Percentiles rank a stretch among this genome's conserved stretches.
Evolutionary conservation across 2,888 invertebrate genomes (phyloP).

Genomic region (Steromphala cineraria): DNA sequence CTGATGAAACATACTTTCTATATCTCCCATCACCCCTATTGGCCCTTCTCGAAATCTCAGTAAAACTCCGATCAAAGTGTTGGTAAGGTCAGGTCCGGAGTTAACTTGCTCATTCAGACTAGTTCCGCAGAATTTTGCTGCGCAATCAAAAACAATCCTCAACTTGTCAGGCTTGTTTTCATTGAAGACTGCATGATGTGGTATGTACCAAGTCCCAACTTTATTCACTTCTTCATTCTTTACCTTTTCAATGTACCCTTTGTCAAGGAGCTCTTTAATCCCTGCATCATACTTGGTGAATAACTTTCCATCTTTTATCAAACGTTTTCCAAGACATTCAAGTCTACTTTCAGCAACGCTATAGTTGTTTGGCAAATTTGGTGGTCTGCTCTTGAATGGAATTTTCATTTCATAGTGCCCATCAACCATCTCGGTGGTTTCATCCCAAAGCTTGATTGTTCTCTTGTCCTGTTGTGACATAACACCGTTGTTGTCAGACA

Average conservation of each 20-base stretch:
- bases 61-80: slow-evolving; percentile 33
- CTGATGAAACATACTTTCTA: slow-evolving; percentile 37
- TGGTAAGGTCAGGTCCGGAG: slow-evolving; percentile 33
- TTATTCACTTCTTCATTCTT: background rate
- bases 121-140: slow-evolving; percentile 24
- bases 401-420: slow-evolving; percentile 25
- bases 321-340: background rate
- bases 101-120: slow-evolving; percentile 34
- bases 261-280: slow-evolving; percentile 26
- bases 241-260: slow-evolving; percentile 29
- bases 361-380: slow-evolving; percentile 6
- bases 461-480: slow-evolving; percentile 82
- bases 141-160: slow-evolving; percentile 39
- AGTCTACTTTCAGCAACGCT: background rate
- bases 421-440: background rate
- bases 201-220: slow-evolving; percentile 16
- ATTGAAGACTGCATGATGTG: slow-evolving; percentile 16
- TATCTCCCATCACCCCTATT: slow-evolving; percentile 34
- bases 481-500: slow-evolving; percentile 87
- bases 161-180: slow-evolving; percentile 25
- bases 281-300: slow-evolving; percentile 15
- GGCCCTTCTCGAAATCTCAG: slow-evolving; percentile 32
- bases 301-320: slow-evolving; percentile 14
- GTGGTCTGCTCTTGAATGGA: slow-evolving; percentile 20
- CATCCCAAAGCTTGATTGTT: slow-evolving; percentile 9